Conservation (phyloP, 2,113 vertebrate genomes). For the Proteles cristata region DNA sequence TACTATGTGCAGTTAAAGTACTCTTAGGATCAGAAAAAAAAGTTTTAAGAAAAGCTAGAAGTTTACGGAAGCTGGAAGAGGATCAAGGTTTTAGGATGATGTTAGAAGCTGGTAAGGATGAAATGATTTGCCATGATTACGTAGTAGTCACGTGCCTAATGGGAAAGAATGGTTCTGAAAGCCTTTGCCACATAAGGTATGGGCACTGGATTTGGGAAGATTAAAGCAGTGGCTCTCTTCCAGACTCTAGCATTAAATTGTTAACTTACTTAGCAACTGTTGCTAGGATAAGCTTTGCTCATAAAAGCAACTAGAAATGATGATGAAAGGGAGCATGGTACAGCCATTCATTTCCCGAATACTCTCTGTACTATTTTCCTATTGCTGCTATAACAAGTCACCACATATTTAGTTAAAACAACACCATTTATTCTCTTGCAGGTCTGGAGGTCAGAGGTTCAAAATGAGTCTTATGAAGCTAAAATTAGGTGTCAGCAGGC, state of each 20-base stretch:
- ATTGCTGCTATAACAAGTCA: neutral
- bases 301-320: conserved; percentile 78
- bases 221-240: neutral
- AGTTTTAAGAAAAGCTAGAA: conserved; percentile 49
- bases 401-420: neutral
- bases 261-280: conserved; percentile 72
- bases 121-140: conserved; percentile 31
- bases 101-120: neutral
- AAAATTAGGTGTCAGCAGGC: neutral
- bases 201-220: neutral
- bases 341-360: neutral
- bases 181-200: conserved; percentile 20
- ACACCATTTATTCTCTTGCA: neutral
- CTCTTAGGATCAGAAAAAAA: conserved; percentile 14
- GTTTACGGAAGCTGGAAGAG: conserved; percentile 43
- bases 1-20: conserved; percentile 45
- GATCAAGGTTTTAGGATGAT: conserved; percentile 31
- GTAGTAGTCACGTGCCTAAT: neutral
- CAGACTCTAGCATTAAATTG: conserved; percentile 13
- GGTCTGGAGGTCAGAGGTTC: conserved; percentile 8
- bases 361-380: conserved; percentile 1
- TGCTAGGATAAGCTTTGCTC: conserved; percentile 80
- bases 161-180: conserved; percentile 20
- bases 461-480: neutral
- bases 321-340: conserved; percentile 4